phyloP scores from a whole-genome alignment of 35 echinoderm and acorn worm species.

The Ophioderma brevispina region DNA sequence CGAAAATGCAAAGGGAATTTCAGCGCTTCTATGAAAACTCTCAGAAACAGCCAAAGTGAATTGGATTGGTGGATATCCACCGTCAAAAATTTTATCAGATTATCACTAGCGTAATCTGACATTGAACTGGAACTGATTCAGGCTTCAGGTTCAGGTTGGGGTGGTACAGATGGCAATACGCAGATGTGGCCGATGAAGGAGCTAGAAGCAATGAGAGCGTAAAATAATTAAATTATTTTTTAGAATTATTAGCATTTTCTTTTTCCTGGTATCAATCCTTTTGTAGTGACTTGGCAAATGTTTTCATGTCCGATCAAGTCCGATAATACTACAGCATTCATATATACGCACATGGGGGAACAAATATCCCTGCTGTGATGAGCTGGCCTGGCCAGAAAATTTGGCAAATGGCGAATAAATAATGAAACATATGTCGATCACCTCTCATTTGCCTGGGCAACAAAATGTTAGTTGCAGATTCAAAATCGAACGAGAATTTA shows the following conservation, averaged over 20 bases:
- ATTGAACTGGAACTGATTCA: slow-evolving; percentile 41
- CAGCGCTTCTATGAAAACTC: slow-evolving; percentile 35
- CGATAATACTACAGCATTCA: slow-evolving; percentile 16
- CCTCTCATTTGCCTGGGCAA: slow-evolving; percentile 36
- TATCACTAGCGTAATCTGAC: slow-evolving; percentile 35
- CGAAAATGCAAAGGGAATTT: slow-evolving; percentile 57
- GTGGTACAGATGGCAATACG: slow-evolving; percentile 71
- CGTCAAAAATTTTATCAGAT: neutral
- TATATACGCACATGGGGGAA: slow-evolving; percentile 43
- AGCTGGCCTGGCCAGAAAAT: slow-evolving; percentile 26
- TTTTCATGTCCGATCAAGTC: slow-evolving; percentile 1
- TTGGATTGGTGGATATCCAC: slow-evolving; percentile 65
- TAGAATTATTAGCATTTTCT: slow-evolving; percentile 38
- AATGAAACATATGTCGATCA: slow-evolving; percentile 33
- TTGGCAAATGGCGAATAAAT: slow-evolving; percentile 20
- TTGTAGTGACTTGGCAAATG: no score
- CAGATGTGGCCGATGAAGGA: slow-evolving; percentile 43
- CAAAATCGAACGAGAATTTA: slow-evolving; percentile 20
- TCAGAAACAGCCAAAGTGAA: slow-evolving; percentile 57
- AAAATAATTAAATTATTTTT: slow-evolving; percentile 30
- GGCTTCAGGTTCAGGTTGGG: slow-evolving; percentile 58
- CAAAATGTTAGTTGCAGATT: no score
- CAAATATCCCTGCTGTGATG: slow-evolving; percentile 32
- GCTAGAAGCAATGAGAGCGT: slow-evolving; percentile 1
- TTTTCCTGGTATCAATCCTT: no score